Evolutionary conservation across 1,140 invertebrate genomes (phyloP), one percentile per base, ranked within the genome.

Genomic region (Gryon sp.): DNA sequence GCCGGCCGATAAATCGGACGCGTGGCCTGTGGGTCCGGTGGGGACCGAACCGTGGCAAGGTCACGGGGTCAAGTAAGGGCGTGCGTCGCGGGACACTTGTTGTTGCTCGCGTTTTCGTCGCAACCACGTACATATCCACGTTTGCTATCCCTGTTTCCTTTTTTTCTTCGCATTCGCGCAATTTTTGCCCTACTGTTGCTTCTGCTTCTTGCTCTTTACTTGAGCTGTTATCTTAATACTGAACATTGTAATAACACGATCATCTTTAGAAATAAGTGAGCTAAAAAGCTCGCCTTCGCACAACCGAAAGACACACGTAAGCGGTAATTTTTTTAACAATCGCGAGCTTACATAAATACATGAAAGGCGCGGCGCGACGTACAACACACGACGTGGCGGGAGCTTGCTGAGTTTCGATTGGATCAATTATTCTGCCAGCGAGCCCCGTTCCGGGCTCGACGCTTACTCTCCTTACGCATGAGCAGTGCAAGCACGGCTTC

Each of bases 381-480:
- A 40, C 72, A 73, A 75, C 65, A 59, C 78, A 30, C 19, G 45
- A 43, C 46, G 62, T 76, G 66, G 73, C 76, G 76, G 68, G 59
- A 82, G 75, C 75, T 73, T 78, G 24, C 9, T 26, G 65, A 79
- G 48, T 79, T 78, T 72, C 75, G 80, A 84, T 82, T 79, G 75
- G 74, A 81, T 80, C 79, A 82, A 80, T 80, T 72, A 79, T 73
- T 77, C 76, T 73, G 68, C 80, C 32, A 57, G 70, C 46, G 53
- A 82, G 72, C 70, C 70, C 80, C 69, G 74, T 72, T 77, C 65
- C 48, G 76, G 62, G 77, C 66, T 79, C 72, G 16, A 30, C 20
- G 43, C 63, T 48, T 38, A 16, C 50, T 34, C 43, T 60, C 66
- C 57, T 80, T 79, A 79, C 82, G 75, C 82, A 83, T 82, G 79